Evolutionary conservation across 2,113 vertebrate species (phyloP), one percentile per base, ranked within the genome.

Genomic region (Lipotes vexillifer): DNA sequence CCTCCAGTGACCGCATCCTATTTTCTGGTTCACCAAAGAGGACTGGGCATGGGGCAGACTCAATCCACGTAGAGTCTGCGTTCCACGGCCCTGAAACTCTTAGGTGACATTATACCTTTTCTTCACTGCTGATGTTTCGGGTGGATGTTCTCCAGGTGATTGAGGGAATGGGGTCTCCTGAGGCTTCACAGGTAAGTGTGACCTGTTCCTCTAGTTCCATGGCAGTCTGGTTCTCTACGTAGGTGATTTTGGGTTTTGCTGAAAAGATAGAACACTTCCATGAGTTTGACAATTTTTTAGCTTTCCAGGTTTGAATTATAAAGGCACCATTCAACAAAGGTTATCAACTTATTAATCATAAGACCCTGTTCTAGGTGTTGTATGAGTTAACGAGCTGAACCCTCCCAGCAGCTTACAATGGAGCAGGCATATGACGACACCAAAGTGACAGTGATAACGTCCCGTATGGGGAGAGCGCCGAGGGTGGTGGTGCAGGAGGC

Each of bases 171-270:
- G 99, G 99, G 98, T 99, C 99, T 68, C 99, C 99, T 0, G 99
- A 99, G 2, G 99, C 99, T 97, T 99, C 99, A 21, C 99, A 99
- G 49, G 99, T 99, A 90, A 99, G 98, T 0, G 99, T 99, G 89
- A 99, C 99, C 98, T 99, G 99, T 13, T 99, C 99, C 57, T 99
- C 99, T 98, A 99, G 99, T 97, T 99, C 99, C 92, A 99, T 99
- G 10, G 99, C 99, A 1, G 99, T 99, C 98, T 99, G 99, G 98
- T 99, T 99, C 93, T 99, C 99, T 96, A 99, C 99, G 9, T 99
- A 99, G 0, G 99, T 99, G 98, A 99, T 99, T 98, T 99, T 99
- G 90, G 99, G 99, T 97, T 99, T 99, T 94, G 99, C 99, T 99
- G 98, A 44, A 97, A 98, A 96, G 57, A 88, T 1, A 97, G 90